These are phyloP conservation scores for Anthonomus grandis DNA, from an alignment of 1,140 invertebrate species.

Conservation along the genomic window DNA sequence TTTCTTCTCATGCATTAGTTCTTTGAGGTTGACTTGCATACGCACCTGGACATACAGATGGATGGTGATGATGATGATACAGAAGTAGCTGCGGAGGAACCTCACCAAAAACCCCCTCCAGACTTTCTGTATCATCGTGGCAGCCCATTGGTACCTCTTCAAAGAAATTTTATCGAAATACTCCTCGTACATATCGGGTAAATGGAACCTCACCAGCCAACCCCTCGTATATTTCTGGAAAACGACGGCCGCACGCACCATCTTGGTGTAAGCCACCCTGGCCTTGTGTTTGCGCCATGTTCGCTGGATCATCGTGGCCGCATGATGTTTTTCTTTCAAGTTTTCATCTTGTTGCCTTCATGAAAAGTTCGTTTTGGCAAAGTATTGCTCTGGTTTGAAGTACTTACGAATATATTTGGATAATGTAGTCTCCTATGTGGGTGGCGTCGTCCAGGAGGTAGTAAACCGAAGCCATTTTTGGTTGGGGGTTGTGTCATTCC, in stretches of 20 bases:
- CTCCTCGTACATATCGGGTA: constrained; percentile 26
- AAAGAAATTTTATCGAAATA: constrained; percentile 21
- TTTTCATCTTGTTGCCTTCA: constrained; percentile 11
- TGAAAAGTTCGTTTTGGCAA: not conserved
- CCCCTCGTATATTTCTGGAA: constrained; percentile 32
- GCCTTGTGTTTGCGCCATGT: constrained; percentile 18
- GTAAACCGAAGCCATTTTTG: constrained; percentile 35
- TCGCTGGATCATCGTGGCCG: constrained; percentile 29
- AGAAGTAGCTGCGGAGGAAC: not conserved
- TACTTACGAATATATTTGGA: constrained; percentile 30
- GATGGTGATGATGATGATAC: too few relatives aligned
- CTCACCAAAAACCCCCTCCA: constrained; percentile 32
- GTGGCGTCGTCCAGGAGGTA: constrained; percentile 28
- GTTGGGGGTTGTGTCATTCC: too few relatives aligned
- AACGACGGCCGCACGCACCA: constrained; percentile 11
- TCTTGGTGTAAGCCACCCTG: constrained; percentile 12
- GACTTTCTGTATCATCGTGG: constrained; percentile 27
- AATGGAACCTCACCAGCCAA: constrained; percentile 28
- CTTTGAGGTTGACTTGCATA: constrained; percentile 4
- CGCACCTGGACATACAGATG: constrained; percentile 3
- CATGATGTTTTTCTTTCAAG: constrained; percentile 20
- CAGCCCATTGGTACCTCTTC: constrained; percentile 23
- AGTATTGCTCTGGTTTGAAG: too few relatives aligned
- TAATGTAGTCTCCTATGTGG: constrained; percentile 26
- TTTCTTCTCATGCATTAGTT: not conserved